Conservation (phyloP, 2,888 invertebrate genomes). For the Chalcosyrphus nemorum region DNA sequence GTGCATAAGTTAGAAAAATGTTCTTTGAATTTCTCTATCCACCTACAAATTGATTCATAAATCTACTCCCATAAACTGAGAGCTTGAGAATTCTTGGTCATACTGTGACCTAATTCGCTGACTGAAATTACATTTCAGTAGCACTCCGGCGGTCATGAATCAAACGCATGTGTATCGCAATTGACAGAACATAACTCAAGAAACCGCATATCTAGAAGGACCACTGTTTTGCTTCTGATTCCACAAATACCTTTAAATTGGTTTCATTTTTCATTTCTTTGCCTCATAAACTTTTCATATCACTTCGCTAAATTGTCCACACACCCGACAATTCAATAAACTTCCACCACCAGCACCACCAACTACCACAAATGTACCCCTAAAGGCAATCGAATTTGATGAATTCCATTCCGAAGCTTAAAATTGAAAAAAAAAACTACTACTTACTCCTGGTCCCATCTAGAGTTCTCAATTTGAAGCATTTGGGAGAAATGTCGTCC, state of each 20-base stretch:
- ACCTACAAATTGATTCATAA: no score
- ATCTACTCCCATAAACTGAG: no score
- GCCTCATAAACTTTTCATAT: conserved; percentile 70
- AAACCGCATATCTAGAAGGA: background rate
- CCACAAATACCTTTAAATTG: conserved; percentile 60
- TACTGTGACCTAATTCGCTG: background rate
- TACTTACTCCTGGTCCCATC: background rate
- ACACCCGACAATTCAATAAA: conserved; percentile 60
- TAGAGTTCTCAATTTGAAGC: background rate
- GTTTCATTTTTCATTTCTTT: conserved; percentile 62
- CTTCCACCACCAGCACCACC: background rate
- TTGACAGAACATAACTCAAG: background rate
- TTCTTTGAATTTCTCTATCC: no score
- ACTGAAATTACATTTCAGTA: background rate
- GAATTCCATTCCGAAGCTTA: conserved; percentile 47
- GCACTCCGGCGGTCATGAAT: background rate
- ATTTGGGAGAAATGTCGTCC: conserved; percentile 58
- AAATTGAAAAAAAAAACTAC: conserved; percentile 40
- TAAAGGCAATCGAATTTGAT: conserved; percentile 61
- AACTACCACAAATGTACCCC: background rate
- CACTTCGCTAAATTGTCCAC: conserved; percentile 54
- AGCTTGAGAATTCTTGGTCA: background rate
- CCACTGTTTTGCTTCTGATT: conserved; percentile 29
- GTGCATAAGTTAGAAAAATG: no score
- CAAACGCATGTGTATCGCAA: background rate